Conservation (phyloP, 2,113 vertebrate genomes). For the Ivindomyrus marchei region DNA sequence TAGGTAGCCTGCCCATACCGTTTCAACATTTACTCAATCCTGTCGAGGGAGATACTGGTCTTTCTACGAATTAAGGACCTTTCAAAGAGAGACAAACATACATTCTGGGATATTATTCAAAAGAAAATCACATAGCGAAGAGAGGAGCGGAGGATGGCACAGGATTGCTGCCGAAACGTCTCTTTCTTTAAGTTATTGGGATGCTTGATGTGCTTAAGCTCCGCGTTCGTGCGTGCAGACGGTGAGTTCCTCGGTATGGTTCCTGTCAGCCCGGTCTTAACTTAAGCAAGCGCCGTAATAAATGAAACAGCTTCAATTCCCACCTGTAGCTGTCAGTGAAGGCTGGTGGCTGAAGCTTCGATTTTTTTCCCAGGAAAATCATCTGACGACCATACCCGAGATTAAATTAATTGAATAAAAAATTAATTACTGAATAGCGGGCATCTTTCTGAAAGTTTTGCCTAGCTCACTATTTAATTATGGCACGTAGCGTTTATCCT, state of each 20-base stretch:
- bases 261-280: neutral
- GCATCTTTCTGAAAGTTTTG: neutral
- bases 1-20: constrained; percentile 20
- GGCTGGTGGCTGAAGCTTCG: neutral
- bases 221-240: constrained; percentile 36
- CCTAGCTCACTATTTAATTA: neutral
- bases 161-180: constrained; percentile 21
- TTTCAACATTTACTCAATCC: constrained; percentile 36
- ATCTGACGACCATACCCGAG: neutral
- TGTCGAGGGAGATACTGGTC: constrained; percentile 37
- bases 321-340: neutral
- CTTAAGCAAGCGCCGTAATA: neutral
- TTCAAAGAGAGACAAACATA: constrained; percentile 27
- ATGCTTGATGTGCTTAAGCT: constrained; percentile 53
- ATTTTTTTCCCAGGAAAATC: neutral
- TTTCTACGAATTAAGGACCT: constrained; percentile 29
- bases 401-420: neutral
- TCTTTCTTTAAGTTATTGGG: constrained; percentile 51
- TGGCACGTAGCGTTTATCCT: neutral
- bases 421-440: neutral
- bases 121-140: constrained; percentile 16
- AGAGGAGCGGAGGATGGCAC: constrained; percentile 48
- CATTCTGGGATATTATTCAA: constrained; percentile 29
- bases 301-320: neutral
- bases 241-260: neutral